These are phyloP conservation scores for Pilophorus perplexus DNA, from an alignment of 2,888 invertebrate species.

Conservation along the genomic window DNA sequence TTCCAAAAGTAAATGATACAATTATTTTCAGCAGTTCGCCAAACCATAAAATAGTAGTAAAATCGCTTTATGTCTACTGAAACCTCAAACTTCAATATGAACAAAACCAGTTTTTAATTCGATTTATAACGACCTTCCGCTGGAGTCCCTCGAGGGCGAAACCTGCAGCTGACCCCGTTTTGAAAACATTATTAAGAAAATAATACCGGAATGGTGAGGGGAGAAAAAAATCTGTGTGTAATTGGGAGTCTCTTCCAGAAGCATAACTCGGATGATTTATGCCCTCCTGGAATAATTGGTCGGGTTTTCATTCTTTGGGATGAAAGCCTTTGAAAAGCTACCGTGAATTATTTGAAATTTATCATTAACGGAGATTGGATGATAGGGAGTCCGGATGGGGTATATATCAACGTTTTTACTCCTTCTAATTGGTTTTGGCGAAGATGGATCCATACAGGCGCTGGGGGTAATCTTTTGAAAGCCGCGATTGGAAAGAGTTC, in stretches of 20 bases:
- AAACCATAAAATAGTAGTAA: neutral
- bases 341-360: conserved; percentile 32
- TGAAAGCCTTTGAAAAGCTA: conserved; percentile 33
- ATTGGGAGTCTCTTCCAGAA: neutral
- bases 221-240: neutral
- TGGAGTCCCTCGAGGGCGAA: conserved; percentile 21
- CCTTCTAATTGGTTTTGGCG: conserved; percentile 40
- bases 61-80: neutral
- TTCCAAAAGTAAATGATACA: neutral
- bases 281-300: conserved; percentile 28
- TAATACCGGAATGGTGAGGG: too few species aligned
- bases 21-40: neutral
- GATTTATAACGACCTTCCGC: conserved; percentile 18
- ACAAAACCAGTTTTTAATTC: conserved; percentile 5
- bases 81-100: neutral
- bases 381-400: conserved; percentile 2
- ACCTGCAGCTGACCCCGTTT: conserved; percentile 2
- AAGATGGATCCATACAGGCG: conserved; percentile 5
- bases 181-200: conserved; percentile 15
- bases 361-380: conserved; percentile 6
- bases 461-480: too few species aligned
- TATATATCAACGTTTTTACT: conserved; percentile 33
- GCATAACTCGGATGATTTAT: conserved; percentile 8
- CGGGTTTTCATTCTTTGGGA: conserved; percentile 19
- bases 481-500: conserved; percentile 2